phyloP scores from a whole-genome alignment of 2,113 vertebrate genomes.

The Thunnus maccoyii region DNA sequence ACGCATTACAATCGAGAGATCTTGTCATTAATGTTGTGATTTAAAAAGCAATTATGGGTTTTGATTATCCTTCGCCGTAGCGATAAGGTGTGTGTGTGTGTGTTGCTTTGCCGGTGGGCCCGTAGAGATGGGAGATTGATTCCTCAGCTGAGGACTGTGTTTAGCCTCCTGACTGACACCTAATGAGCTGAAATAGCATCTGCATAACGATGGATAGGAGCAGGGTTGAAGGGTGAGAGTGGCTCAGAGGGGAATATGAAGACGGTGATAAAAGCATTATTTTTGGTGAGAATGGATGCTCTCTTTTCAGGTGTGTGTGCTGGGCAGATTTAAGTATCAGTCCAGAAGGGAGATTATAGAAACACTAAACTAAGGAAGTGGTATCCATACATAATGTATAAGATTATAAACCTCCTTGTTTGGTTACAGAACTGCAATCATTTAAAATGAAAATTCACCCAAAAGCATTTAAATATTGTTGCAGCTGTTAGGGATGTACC shows the following conservation, averaged over 20 bases:
- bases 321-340: neutral
- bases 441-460: neutral
- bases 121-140: slow-evolving; percentile 73
- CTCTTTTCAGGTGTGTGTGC: neutral
- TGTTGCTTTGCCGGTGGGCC: slow-evolving; percentile 64
- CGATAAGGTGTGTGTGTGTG: slow-evolving; percentile 55
- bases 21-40: slow-evolving; percentile 84
- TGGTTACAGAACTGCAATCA: neutral
- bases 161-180: slow-evolving; percentile 75
- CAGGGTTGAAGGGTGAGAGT: slow-evolving; percentile 21
- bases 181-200: slow-evolving; percentile 78
- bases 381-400: neutral
- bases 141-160: slow-evolving; percentile 67
- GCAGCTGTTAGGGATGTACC: neutral
- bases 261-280: neutral
- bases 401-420: neutral
- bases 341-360: neutral
- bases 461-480: neutral
- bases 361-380: neutral
- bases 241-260: slow-evolving; percentile 9
- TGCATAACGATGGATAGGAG: slow-evolving; percentile 68
- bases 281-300: neutral
- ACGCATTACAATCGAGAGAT: slow-evolving; percentile 82
- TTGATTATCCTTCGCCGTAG: slow-evolving; percentile 79
- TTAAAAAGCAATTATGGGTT: slow-evolving; percentile 86